These are phyloP conservation scores for Melanerpes formicivorus DNA, from an alignment of 2,113 vertebrate genomes.

Conservation along the genomic window DNA sequence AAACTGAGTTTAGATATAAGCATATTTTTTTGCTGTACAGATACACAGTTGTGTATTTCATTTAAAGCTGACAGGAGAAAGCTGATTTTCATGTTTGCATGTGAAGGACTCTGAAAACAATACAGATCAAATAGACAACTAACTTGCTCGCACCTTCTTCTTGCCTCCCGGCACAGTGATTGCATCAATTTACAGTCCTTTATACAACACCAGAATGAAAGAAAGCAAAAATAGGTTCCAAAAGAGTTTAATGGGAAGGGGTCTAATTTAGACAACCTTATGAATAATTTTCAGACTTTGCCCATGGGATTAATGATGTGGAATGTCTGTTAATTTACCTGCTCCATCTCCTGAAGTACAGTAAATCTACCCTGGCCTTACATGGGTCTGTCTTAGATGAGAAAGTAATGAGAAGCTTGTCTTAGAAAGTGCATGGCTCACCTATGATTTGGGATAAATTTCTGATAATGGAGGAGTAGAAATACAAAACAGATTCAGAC, in stretches of 20 bases:
- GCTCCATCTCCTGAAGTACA: neutral
- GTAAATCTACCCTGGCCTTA: neutral
- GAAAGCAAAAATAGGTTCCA: neutral
- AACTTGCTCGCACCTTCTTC: neutral
- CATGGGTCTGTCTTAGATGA: neutral
- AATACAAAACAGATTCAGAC: neutral
- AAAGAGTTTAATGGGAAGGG: neutral
- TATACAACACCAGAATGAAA: conserved; percentile 6
- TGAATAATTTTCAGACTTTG: conserved; percentile 18
- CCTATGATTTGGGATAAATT: neutral
- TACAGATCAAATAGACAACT: neutral
- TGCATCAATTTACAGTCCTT: neutral
- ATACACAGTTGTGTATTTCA: neutral
- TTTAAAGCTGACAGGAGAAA: neutral
- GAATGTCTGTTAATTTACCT: conserved; percentile 31
- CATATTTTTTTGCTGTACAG: neutral
- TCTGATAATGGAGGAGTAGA: neutral
- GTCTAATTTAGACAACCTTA: neutral
- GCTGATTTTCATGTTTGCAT: neutral
- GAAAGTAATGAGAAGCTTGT: conserved; percentile 11
- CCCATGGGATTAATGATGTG: neutral
- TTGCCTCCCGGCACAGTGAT: neutral
- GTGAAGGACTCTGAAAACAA: neutral
- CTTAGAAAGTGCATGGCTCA: neutral
- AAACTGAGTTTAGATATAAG: neutral